A percentile compares a stretch with the other conserved stretches of the same genome.
Evolutionary conservation across 2,888 invertebrate species (phyloP).

Genomic region (Cerastis leucographa): DNA sequence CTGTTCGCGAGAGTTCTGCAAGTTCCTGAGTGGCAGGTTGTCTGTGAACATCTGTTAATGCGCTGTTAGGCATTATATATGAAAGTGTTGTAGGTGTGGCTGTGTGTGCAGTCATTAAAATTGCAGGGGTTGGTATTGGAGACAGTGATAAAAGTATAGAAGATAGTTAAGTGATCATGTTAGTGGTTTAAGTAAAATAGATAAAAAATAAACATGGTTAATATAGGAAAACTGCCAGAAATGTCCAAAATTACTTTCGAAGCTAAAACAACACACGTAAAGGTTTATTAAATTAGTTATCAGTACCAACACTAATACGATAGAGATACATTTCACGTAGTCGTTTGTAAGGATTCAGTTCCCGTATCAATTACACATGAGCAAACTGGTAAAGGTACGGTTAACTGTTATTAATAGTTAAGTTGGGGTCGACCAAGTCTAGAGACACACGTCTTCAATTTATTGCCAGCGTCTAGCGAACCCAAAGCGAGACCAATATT

Average conservation of each 20-base stretch:
- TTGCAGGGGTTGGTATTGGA: background rate
- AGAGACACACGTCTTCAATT: constrained; percentile 71
- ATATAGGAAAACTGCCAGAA: background rate
- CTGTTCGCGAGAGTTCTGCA: constrained; percentile 71
- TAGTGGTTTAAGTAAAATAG: background rate
- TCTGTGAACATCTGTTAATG: constrained; percentile 30
- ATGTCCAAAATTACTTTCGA: background rate
- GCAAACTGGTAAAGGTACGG: constrained; percentile 51
- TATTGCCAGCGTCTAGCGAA: constrained; percentile 69
- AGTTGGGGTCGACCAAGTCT: constrained; percentile 33
- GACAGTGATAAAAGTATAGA: background rate
- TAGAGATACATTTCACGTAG: constrained; percentile 47
- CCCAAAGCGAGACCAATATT: constrained; percentile 66
- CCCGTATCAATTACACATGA: constrained; percentile 62
- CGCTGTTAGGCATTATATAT: constrained; percentile 2
- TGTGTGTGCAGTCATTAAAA: background rate
- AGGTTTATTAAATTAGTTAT: constrained; percentile 55
- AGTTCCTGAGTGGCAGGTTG: constrained; percentile 60
- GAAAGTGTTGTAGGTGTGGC: background rate
- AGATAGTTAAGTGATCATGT: background rate
- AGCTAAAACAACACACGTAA: constrained; percentile 12
- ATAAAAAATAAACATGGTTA: too few species aligned
- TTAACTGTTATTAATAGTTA: constrained; percentile 58
- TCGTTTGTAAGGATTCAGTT: constrained; percentile 42
- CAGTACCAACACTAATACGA: constrained; percentile 31